phyloP scores from a whole-genome alignment of 2,888 invertebrate genomes.

The Melieria omissa region DNA sequence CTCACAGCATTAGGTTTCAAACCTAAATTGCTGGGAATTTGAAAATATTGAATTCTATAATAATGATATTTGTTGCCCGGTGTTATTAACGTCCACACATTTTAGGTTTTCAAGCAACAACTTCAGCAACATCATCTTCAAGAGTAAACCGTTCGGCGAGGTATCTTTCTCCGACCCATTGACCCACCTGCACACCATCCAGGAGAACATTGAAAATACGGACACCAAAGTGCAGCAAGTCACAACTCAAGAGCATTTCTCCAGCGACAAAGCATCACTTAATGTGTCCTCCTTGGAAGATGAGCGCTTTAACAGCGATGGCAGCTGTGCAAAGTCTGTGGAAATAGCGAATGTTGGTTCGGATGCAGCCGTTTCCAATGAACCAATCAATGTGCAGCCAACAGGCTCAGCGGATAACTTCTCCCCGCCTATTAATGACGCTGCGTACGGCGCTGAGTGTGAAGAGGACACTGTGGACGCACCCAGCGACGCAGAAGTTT shows the following conservation, averaged over 20 bases:
- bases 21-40: background rate
- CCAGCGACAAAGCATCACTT: no score
- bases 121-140: slow-evolving; percentile 51
- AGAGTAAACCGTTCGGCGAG: slow-evolving; percentile 44
- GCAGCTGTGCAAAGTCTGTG: background rate
- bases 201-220: background rate
- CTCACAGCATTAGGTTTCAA: background rate
- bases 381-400: no score
- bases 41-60: background rate
- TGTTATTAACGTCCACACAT: no score
- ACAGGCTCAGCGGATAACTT: background rate
- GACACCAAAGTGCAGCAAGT: no score
- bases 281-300: background rate
- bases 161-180: slow-evolving; percentile 51
- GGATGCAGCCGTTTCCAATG: background rate
- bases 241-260: no score
- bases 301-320: background rate
- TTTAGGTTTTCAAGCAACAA: slow-evolving; percentile 52
- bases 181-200: slow-evolving; percentile 36
- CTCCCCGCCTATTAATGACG: no score
- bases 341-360: slow-evolving; percentile 2
- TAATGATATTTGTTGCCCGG: background rate
- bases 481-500: background rate
- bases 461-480: no score
- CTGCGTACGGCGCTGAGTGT: no score